Evolutionary conservation across 2,888 invertebrate genomes (phyloP), one percentile per base, ranked within the genome.

Genomic region (Meloe dianella): DNA sequence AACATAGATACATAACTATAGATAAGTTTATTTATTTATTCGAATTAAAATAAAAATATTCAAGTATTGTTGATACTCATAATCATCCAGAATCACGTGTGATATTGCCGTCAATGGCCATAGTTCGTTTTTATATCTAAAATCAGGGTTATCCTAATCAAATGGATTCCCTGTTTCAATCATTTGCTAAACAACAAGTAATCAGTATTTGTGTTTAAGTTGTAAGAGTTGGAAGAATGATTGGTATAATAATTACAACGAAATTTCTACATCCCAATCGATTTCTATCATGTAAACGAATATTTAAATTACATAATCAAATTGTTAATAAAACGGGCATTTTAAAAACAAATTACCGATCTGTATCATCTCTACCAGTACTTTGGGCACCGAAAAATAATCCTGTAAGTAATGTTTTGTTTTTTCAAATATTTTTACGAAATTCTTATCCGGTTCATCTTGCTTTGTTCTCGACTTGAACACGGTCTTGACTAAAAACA

Each of bases 51-150:
- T n/a, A 17, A 41, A 41, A 17, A 41, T 41, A 41, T 41, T 41
- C 41, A n/a, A 17, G 17, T 41, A 41, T 41, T 41, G 41, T 41
- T 41, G 41, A 41, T 41, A 41, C 8, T 14, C 8, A 58, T 58
- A 32, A 22, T 24, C 63, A 54, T 22, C 10, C 14, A 9, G 8
- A 58, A 63, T 70, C 71, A 71, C 70, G 71, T 71, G 70, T 57
- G 65, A 22, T 54, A 57, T 54, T 58, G 70, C 66, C 70, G 73
- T 71, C 71, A 73, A 73, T 76, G 77, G 73, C 66, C 77, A 77
- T 71, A 77, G 76, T 77, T 74, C 77, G 74, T 71, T 72, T n/a
- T 66, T 62, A 70, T 70, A 73, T 75, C 72, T 70, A 71, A 71
- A 75, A 76, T 57, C 65, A 66, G 67, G 68, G 66, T 70, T 72